Conservation (phyloP, 2,888 invertebrate genomes). For the Papilio protenor region DNA sequence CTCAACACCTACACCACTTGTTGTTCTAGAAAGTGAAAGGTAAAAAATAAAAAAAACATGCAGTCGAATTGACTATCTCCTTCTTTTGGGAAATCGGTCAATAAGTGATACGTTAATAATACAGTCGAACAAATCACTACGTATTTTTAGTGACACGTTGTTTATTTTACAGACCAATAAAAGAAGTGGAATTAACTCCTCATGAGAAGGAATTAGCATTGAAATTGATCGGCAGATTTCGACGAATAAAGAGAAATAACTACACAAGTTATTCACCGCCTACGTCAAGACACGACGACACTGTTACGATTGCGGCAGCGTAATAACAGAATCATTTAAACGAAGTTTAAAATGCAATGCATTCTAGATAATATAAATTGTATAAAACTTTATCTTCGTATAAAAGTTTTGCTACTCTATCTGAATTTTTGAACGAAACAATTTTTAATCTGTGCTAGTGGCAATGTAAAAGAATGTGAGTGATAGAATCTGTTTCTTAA, state of each 20-base stretch:
- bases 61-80: no score
- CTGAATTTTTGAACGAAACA: neutral
- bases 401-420: neutral
- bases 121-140: neutral
- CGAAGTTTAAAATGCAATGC: constrained; percentile 3
- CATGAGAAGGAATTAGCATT: constrained; percentile 70
- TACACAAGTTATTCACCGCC: constrained; percentile 59
- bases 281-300: constrained; percentile 58
- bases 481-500: constrained; percentile 6
- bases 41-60: no score
- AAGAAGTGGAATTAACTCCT: constrained; percentile 64
- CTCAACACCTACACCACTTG: constrained; percentile 61
- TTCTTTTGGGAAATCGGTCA: no score
- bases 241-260: constrained; percentile 65
- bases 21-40: constrained; percentile 74
- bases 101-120: neutral
- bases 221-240: constrained; percentile 70
- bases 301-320: neutral
- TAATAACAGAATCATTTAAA: neutral
- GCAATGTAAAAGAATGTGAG: neutral
- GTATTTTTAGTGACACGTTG: neutral
- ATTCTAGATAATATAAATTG: neutral
- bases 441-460: neutral
- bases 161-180: constrained; percentile 60
- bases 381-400: neutral